phyloP scores from a whole-genome alignment of 2,797 vertebrate genomes.

The Mionectes olivaceus region DNA sequence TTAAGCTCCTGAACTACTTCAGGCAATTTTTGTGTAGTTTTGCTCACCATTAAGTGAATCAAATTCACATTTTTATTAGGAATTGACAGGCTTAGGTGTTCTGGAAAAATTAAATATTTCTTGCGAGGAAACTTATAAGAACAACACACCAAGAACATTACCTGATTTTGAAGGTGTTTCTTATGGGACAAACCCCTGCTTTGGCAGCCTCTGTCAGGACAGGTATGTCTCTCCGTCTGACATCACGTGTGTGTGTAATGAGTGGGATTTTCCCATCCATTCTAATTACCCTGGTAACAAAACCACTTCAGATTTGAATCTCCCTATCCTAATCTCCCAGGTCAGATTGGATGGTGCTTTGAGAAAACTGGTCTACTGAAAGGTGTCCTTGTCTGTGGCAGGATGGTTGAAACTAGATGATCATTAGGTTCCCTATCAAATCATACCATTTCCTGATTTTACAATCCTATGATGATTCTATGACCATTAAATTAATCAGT shows the following conservation, averaged over 20 bases:
- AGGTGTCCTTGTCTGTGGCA: neutral
- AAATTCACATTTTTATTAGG: neutral
- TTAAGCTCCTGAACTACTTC: neutral
- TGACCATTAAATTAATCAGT: neutral
- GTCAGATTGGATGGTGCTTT: neutral
- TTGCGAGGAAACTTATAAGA: neutral
- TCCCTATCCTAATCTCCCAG: rapidly evolving
- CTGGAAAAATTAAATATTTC: neutral
- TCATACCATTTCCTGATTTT: neutral
- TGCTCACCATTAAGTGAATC: neutral
- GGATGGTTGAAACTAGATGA: neutral
- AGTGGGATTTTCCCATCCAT: neutral
- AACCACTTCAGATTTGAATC: neutral
- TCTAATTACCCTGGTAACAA: neutral
- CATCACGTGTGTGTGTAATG: neutral
- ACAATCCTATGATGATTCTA: neutral
- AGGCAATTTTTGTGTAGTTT: neutral
- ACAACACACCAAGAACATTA: neutral
- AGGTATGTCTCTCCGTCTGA: neutral
- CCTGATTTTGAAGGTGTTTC: neutral
- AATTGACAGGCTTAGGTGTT: neutral
- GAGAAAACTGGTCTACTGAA: neutral
- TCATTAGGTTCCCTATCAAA: neutral
- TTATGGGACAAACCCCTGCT: neutral
- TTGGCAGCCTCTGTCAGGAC: neutral